Evolutionary conservation across 2,113 vertebrate genomes (phyloP).

Genomic region (Lethenteron reissneri): DNA sequence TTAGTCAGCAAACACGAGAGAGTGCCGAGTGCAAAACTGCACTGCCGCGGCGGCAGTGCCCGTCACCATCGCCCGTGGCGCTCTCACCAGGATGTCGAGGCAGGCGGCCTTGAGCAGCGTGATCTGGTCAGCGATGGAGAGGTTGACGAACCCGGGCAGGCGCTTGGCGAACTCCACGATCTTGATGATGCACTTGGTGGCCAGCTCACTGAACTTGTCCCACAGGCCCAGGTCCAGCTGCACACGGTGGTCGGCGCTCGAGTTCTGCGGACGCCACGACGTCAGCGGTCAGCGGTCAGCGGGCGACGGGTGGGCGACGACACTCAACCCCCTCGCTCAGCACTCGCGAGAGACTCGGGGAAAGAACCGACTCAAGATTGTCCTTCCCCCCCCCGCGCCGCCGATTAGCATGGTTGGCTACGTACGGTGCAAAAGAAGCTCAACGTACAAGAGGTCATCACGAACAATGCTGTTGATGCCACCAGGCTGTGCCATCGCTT

Average conservation of each 20-base stretch:
- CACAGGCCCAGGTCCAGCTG: slow-evolving; percentile 83
- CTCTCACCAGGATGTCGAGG: slow-evolving; percentile 76
- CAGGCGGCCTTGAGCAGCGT: slow-evolving; percentile 93
- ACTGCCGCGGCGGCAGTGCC: too few species aligned
- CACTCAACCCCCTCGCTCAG: too few species aligned
- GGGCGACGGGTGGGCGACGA: too few species aligned
- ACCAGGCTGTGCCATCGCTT: too few species aligned
- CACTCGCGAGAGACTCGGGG: background rate
- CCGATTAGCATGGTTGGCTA: too few species aligned
- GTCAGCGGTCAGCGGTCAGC: too few species aligned
- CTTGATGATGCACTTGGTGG: slow-evolving; percentile 98
- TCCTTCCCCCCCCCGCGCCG: fast-evolving
- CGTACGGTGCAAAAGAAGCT: too few species aligned
- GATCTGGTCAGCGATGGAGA: slow-evolving; percentile 94
- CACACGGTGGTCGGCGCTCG: slow-evolving; percentile 75
- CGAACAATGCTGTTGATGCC: too few species aligned
- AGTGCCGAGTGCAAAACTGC: background rate
- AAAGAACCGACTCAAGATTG: background rate
- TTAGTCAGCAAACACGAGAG: background rate
- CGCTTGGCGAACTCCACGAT: slow-evolving; percentile 97
- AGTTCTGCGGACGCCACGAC: slow-evolving; percentile 31
- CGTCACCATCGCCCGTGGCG: too few species aligned
- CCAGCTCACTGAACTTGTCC: slow-evolving; percentile 97
- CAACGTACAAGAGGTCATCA: too few species aligned
- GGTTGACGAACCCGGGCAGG: slow-evolving; percentile 80